Conservation (phyloP, 2,888 invertebrate species). For the Hofmannophila pseudospretella region DNA sequence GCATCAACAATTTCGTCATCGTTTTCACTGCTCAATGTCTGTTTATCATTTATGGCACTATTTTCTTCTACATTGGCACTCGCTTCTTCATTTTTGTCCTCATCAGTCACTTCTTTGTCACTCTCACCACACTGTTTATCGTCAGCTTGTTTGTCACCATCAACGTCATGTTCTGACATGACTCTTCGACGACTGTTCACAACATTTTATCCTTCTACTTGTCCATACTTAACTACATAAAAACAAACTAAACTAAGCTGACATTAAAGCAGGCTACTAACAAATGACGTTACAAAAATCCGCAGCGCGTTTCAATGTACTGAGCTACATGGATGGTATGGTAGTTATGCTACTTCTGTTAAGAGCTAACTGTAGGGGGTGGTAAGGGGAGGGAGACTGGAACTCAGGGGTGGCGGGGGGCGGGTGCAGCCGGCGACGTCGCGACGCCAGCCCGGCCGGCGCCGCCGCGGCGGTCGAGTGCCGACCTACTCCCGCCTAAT, state of each 20-base stretch:
- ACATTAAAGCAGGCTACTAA: too few species aligned
- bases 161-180: conserved; percentile 65
- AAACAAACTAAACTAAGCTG: not conserved
- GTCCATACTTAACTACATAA: conserved; percentile 1
- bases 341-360: not conserved
- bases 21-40: conserved; percentile 26
- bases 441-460: conserved; percentile 73
- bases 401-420: conserved; percentile 22
- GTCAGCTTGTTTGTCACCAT: conserved; percentile 29
- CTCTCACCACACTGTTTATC: conserved; percentile 26
- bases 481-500: not conserved
- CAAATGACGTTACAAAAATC: not conserved
- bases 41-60: conserved; percentile 42
- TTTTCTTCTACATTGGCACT: conserved; percentile 47
- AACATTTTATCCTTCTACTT: conserved; percentile 21
- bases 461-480: too few species aligned
- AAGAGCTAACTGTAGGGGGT: conserved; percentile 23
- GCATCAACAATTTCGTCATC: conserved; percentile 16
- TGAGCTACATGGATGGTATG: conserved; percentile 1
- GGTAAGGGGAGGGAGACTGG: conserved; percentile 21
- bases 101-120: conserved; percentile 10
- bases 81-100: conserved; percentile 17
- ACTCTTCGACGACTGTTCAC: conserved; percentile 35
- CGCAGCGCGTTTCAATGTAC: conserved; percentile 2
- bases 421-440: conserved; percentile 50